phyloP scores from a whole-genome alignment of 2,888 invertebrate species.

The Xanthia icteritia region DNA sequence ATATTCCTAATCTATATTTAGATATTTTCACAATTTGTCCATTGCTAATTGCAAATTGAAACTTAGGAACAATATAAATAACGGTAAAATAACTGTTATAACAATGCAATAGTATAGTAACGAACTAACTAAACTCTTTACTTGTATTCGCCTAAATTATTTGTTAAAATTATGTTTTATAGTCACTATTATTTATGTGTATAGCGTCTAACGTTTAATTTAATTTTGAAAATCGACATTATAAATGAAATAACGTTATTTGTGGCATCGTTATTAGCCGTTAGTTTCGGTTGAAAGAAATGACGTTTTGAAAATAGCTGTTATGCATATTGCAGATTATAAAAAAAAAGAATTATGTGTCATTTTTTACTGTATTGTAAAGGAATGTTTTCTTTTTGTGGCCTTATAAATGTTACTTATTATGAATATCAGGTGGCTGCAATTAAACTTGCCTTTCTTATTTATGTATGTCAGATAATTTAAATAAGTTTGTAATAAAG shows the following conservation, averaged over 20 bases:
- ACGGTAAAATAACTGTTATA: conserved; percentile 51
- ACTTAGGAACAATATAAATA: conserved; percentile 49
- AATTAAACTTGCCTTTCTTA: conserved; percentile 61
- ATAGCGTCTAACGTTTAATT: conserved; percentile 78
- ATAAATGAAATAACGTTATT: conserved; percentile 54
- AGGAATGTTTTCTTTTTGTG: conserved; percentile 68
- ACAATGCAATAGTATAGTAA: conserved; percentile 65
- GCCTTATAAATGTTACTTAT: conserved; percentile 74
- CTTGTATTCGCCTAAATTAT: conserved; percentile 71
- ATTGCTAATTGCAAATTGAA: conserved; percentile 57
- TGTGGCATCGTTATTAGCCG: conserved; percentile 49
- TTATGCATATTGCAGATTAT: conserved; percentile 54
- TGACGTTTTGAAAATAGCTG: conserved; percentile 53
- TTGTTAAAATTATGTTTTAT: conserved; percentile 69
- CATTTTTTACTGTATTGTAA: conserved; percentile 56
- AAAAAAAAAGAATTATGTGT: conserved; percentile 48
- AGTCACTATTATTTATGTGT: conserved; percentile 77
- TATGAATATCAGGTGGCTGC: conserved; percentile 60
- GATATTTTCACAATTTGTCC: conserved; percentile 61
- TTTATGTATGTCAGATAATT: conserved; percentile 58
- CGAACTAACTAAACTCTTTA: conserved; percentile 40
- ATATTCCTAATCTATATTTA: conserved; percentile 65
- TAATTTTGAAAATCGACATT: conserved; percentile 63
- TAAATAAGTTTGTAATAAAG: conserved; percentile 66
- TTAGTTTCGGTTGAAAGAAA: conserved; percentile 36